Conservation (phyloP, 2,113 vertebrate species). For the Tachysurus fulvidraco region DNA sequence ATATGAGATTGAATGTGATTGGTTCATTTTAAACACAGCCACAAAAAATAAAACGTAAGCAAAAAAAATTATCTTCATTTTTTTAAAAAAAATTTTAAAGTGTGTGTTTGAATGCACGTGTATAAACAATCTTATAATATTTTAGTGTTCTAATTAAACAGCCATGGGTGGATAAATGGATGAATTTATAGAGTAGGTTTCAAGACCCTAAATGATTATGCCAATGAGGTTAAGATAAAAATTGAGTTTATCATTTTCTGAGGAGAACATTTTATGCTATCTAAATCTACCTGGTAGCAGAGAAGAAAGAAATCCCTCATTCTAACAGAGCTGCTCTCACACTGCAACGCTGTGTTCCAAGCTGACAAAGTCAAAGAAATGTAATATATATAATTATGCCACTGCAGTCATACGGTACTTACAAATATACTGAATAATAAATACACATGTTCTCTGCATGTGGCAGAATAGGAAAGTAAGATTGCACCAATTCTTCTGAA, state of each 20-base stretch:
- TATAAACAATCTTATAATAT: too few species aligned
- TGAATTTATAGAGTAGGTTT: neutral
- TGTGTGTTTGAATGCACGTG: too few species aligned
- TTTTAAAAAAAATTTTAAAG: too few species aligned
- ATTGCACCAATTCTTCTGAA: constrained; percentile 88
- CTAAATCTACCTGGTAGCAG: constrained; percentile 82
- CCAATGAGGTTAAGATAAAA: neutral
- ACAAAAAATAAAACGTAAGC: too few species aligned
- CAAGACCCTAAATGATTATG: neutral
- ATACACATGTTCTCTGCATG: neutral
- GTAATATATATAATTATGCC: neutral
- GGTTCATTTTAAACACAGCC: too few species aligned
- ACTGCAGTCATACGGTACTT: constrained; percentile 3
- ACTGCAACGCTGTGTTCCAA: constrained; percentile 88
- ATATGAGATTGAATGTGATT: too few species aligned
- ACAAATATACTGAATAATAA: neutral
- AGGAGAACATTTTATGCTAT: constrained; percentile 8
- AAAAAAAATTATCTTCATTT: too few species aligned
- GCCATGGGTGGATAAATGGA: neutral
- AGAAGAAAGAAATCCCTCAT: constrained; percentile 89
- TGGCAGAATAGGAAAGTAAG: neutral
- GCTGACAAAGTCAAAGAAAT: constrained; percentile 69
- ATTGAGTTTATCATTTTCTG: neutral
- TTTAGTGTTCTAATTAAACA: neutral
- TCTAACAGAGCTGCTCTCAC: constrained; percentile 67